Base-by-base conservation (phyloP, 2,113 vertebrate species). In the Rhinogobius similis region DNA sequence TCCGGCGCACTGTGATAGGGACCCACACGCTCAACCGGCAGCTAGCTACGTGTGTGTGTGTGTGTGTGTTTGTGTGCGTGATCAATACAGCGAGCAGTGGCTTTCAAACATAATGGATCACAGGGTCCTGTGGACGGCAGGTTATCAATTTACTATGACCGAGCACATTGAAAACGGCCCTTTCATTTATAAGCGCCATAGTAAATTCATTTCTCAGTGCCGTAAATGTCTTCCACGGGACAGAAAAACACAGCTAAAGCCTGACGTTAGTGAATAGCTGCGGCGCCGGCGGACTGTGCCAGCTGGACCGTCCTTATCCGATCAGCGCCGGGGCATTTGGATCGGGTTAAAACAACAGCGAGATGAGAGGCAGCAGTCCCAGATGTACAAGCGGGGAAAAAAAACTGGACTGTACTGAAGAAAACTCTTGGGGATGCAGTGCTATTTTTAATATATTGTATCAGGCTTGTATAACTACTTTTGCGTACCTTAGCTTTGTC, bases 51-150 rank as follows among this genome's bases (percentile, higher is more conserved):
- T 10, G 38, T 52, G 62, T 27, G 36, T 62, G 50, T 36, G 24
- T 53, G 21, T 65, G 16, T 73, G 48, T 55, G 55, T 27, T 13
- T 58, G 13, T 58, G 24, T 27, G 26, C 13, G 24, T 18, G 32
- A 82, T 86, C 77, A 72, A 82, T 80, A 70, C 43, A 68, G 24
- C 10, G 27, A 59, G 80, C 67, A 62, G 55, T 61, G 44, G 41
- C 62, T 71, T 80, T 77, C 56, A 76, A 48, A 72, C 64, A 21
- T 70, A 82, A 88, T 66, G 70, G 72, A 76, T 78, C 50, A 13
- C 36, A 53, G 71, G n/a, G 29, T 26, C 32, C 55, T 26, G 32
- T 18, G 67, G 69, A 75, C 58, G 65, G n/a, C 46, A 44, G n/a
- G 52, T 67, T 14, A 79, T 83, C 68, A 56, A 73, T 83, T 82